Conservation (phyloP, 1,140 invertebrate genomes). For the Vanessa tameamea region DNA sequence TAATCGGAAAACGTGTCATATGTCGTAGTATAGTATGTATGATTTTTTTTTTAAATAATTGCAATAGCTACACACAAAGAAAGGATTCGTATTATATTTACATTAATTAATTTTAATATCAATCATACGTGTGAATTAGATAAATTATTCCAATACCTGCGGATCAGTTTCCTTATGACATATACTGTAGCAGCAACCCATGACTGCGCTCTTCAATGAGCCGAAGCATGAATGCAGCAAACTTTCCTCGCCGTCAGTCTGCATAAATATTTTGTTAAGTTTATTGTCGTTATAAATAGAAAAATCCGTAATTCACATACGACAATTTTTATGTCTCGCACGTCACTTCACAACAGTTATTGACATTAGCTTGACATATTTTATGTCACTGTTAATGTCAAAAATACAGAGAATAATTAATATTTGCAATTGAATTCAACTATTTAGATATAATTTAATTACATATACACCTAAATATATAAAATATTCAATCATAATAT, state of each 20-base stretch:
- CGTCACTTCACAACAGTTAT: conserved; percentile 38
- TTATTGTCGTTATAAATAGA: conserved; percentile 71
- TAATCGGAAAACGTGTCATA: neutral
- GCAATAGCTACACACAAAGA: neutral
- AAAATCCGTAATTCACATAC: conserved; percentile 61
- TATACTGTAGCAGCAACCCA: conserved; percentile 82
- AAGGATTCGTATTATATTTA: conserved; percentile 22
- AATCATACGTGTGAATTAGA: conserved; percentile 35
- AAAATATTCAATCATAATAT: no score
- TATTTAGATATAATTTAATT: no score
- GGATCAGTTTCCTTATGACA: conserved; percentile 82
- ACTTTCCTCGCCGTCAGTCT: conserved; percentile 69
- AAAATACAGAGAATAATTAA: conserved; percentile 7
- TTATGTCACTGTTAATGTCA: conserved; percentile 25
- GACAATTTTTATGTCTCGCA: conserved; percentile 41
- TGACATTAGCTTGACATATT: conserved; percentile 18
- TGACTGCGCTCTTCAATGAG: conserved; percentile 72
- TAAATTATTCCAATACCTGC: conserved; percentile 68
- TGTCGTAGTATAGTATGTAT: neutral
- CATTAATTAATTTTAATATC: conserved; percentile 8
- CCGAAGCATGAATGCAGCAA: conserved; percentile 75
- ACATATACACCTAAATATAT: no score
- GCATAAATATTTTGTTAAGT: conserved; percentile 73
- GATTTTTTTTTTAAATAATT: neutral
- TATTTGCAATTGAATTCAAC: neutral